A percentile compares a stretch with the other conserved stretches of the same genome.
Conservation (phyloP, 2,888 invertebrate genomes). For the Microdon myrmicae region DNA sequence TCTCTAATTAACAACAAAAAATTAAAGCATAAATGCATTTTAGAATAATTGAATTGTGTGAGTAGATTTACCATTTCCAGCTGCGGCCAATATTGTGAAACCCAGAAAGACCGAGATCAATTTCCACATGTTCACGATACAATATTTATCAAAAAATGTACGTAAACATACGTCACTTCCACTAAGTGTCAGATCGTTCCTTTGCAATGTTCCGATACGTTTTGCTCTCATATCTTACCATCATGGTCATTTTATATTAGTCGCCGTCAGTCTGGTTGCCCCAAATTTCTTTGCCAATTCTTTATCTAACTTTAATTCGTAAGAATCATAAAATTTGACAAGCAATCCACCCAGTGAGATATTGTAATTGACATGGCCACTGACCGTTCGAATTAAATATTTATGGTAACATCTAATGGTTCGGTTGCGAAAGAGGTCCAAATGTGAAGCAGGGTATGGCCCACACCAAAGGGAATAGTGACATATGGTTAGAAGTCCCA, state of each 20-base stretch:
- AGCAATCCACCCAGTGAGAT: no score
- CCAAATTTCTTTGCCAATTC: conserved; percentile 8
- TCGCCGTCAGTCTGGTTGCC: conserved; percentile 6
- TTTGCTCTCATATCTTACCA: conserved; percentile 11
- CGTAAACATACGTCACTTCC: conserved; percentile 1
- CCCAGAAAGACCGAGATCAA: no score
- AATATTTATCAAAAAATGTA: background rate
- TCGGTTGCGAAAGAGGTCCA: conserved; percentile 3
- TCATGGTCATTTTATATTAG: conserved; percentile 28
- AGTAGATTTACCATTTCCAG: conserved; percentile 12
- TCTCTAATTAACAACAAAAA: background rate
- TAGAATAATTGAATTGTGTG: background rate
- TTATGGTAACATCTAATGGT: no score
- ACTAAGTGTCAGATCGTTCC: conserved; percentile 12
- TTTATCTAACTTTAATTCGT: background rate
- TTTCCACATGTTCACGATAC: conserved; percentile 6
- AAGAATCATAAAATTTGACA: background rate
- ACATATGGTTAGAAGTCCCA: no score
- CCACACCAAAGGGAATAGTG: no score
- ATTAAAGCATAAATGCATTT: background rate
- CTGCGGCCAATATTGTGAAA: conserved; percentile 3
- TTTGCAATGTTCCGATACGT: conserved; percentile 17
- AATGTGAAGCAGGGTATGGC: background rate
- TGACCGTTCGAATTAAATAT: no score
- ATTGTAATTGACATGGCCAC: no score